Evolutionary conservation across 2,113 vertebrate species (phyloP), one percentile per base, ranked within the genome.

Genomic region (Typhlomys cinereus): DNA sequence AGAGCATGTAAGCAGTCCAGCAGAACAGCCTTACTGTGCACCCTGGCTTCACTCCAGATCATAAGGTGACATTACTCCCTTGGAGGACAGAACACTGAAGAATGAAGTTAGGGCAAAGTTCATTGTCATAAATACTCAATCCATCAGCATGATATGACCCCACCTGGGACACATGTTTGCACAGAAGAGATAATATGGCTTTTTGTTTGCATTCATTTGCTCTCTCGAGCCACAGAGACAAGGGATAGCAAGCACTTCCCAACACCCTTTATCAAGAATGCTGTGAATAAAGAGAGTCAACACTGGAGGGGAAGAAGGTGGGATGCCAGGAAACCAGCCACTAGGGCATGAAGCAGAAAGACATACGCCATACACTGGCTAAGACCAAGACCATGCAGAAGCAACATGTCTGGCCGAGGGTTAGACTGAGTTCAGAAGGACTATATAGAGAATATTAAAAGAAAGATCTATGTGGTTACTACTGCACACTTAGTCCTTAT

Each of bases 31-130:
- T 34, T 17, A 2, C 80, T 80, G 4, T 59, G 52, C 3, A 57
- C 73, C 17, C 61, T 83, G 95, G 89, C 83, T 92, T 89, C 3
- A 2, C 25, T 75, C 75, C 70, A 86, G 89, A 25, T 48, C 0
- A 6, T 7, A 25, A 20, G 39, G 64, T 85, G 80, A 75, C 41
- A 62, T 75, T 18, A 6, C 25, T 78, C 18, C 25, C 59, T 44
- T 0, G 0, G 71, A 81, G 7, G 41, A n/a, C 23, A 15, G 41
- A n/a, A 13, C 15, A 79, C 20, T 76, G 70, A 62, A 86, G 64
- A 83, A 85, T 4, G 34, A 90, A 25, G 11, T 80, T 50, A 69
- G 75, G 84, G 73, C 66, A 84, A 92, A 89, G 67, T 54, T 64
- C 80, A 69, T 27, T 6, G 61, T 34, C 89, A 50, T 75, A 87